A percentile compares a stretch with the other conserved stretches of the same genome.
These are phyloP conservation scores for Lydus trimaculatus DNA, from an alignment of 2,888 invertebrate species.

Conservation along the genomic window DNA sequence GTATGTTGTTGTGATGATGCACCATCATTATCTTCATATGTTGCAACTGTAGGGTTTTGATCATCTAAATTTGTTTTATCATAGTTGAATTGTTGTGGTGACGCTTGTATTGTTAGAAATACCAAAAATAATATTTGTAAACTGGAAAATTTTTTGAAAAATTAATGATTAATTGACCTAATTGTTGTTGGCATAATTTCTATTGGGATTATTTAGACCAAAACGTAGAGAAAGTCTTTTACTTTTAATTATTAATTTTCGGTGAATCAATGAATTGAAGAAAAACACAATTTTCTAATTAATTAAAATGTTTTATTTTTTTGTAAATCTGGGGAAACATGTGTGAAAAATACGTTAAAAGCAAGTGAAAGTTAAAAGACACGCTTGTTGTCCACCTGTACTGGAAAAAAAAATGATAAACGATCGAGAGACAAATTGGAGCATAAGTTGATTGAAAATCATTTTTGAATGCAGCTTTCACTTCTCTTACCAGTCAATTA, in stretches of 20 bases:
- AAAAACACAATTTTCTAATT: background rate
- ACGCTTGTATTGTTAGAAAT: background rate
- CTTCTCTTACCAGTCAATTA: background rate
- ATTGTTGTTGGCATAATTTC: background rate
- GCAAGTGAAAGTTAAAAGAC: background rate
- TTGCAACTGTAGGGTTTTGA: background rate
- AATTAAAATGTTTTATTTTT: background rate
- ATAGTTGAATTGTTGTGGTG: background rate
- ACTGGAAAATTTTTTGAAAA: background rate
- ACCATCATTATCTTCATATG: background rate
- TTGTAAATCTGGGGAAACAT: background rate
- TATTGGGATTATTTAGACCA: conserved; percentile 1
- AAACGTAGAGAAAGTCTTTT: conserved; percentile 1
- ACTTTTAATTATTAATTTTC: background rate
- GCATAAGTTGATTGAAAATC: background rate
- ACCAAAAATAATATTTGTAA: background rate
- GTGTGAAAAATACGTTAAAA: background rate
- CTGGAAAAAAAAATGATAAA: background rate
- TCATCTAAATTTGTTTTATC: background rate
- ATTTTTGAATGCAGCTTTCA: background rate
- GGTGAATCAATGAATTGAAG: background rate
- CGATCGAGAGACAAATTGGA: background rate
- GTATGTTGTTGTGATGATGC: conserved; percentile 8
- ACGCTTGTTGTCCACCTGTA: background rate
- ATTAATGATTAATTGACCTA: background rate